Base-by-base conservation (phyloP, 2,888 invertebrate species). In the Schrankia costaestrigalis region DNA sequence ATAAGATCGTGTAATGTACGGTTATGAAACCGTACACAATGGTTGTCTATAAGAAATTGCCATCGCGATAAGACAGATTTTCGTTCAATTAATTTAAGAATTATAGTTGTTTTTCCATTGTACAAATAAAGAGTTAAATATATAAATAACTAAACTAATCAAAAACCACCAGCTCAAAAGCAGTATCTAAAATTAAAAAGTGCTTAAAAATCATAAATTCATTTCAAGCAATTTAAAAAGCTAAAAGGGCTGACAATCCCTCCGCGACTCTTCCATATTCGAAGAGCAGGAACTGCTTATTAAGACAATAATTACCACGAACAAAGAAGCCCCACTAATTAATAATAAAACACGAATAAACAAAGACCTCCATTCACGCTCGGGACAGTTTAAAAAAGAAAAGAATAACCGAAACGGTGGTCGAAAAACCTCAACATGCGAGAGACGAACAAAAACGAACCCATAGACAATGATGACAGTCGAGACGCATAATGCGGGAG, bases 271-370 rank as follows among this genome's bases (percentile, higher is more conserved):
- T 64, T 73, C 71, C 73, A 74, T 70, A 79, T 76, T 78, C 76
- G 78, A 73, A 68, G 66, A 78, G 76, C 81, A 82, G 86, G 86
- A 85, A 86, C 86, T 81, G 81, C 86, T 86, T 86, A 87, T 86
- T 87, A 86, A 83, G 83, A 86, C 84, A 84, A 87, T 87, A 86
- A 87, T 87, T 87, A 76, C 87, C 86, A 84, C 78, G 80, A 80
- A 87, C 87, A 87, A 87, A 83, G 79, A 74, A 72, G 71, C 75
- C 66, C 74, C 86, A 85, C 86, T 87, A 87, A 87, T 86, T 87
- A 87, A 86, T 87, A 87, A 87, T 86, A 87, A 87, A 84, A 86
- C 86, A 84, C 80, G 80, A 78, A 76, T 83, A 84, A 84, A 86
- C 85, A 87, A 87, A 83, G 78, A 69, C 68, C 71, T 69, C 83